Percentiles rank a stretch among this genome's conserved stretches.
Conservation (phyloP, 2,797 vertebrate genomes). For the Limosa lapponica region DNA sequence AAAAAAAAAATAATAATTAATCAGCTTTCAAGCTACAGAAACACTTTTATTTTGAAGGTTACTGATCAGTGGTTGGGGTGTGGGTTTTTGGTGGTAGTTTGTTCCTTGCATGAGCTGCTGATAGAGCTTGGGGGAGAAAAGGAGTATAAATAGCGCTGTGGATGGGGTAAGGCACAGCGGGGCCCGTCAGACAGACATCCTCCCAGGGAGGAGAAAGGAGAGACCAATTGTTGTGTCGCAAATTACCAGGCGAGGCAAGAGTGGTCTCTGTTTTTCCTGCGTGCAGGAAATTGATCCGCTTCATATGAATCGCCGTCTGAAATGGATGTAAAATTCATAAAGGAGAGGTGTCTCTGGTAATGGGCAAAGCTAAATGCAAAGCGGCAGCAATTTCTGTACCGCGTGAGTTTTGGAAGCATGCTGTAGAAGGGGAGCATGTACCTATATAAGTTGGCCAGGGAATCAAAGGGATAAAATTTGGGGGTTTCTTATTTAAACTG, state of each 20-base stretch:
- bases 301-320: not conserved
- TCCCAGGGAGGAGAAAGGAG: not conserved
- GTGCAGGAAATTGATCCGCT: not conserved
- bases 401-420: accelerated
- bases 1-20: not conserved
- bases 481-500: not conserved
- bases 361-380: accelerated
- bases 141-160: not conserved
- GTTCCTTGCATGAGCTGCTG: not conserved
- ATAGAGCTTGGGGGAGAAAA: not conserved
- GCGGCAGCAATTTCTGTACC: accelerated
- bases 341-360: not conserved
- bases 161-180: not conserved
- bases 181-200: not conserved
- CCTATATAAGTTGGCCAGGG: not conserved
- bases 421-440: not conserved
- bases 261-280: not conserved
- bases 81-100: not conserved
- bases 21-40: not conserved
- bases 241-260: not conserved
- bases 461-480: not conserved
- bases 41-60: not conserved
- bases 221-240: not conserved
- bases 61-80: not conserved
- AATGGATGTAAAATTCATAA: not conserved